Evolutionary conservation across 2,113 vertebrate species (phyloP), one percentile per base, ranked within the genome.

Genomic region (Paraplagusia blochii): DNA sequence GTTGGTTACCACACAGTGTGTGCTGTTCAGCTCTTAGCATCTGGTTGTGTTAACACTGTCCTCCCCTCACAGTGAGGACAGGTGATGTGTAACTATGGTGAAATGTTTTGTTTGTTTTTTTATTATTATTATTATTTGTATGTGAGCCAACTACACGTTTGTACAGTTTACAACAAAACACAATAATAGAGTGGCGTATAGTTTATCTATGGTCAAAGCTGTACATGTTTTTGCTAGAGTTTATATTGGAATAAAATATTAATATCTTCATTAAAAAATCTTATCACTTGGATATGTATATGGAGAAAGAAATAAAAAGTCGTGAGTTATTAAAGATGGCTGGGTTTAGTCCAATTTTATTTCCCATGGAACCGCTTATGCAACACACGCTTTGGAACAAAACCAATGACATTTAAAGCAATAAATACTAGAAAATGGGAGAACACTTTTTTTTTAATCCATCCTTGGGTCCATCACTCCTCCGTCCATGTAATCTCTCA

Each of bases 201-300:
- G 69, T 76, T 81, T 66, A 85, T 86, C 81, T 79, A 83, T 82
- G 80, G 87, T 89, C 89, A 7, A 13, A 70, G 85, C 83, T 87
- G 82, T 90, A 84, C 72, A 88, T 88, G 89, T 90, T 90, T 29
- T 90, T 89, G 80, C 85, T 88, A 91, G 84, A 89, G 67, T 91
- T 89, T 90, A 88, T 91, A 90, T 89, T 90, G 58, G 86, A 29
- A 86, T 81, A 66, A 82, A 64, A 60, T 64, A 66, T 76, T 38
- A 77, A 79, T 80, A 87, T 79, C 82, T 84, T 83, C 58, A 86
- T 86, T 29, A 29, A 29, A 68, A 87, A 80, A 79, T 86, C 56
- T 79, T 54, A 77, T 80, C 80, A 85, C 77, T 82, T 82, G 76
- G 76, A 72, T 73, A 70, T 88, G 83, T 87, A 77, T 69, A 73